These are phyloP conservation scores for Pecten maximus DNA, from an alignment of 2,888 invertebrate species.

Conservation along the genomic window DNA sequence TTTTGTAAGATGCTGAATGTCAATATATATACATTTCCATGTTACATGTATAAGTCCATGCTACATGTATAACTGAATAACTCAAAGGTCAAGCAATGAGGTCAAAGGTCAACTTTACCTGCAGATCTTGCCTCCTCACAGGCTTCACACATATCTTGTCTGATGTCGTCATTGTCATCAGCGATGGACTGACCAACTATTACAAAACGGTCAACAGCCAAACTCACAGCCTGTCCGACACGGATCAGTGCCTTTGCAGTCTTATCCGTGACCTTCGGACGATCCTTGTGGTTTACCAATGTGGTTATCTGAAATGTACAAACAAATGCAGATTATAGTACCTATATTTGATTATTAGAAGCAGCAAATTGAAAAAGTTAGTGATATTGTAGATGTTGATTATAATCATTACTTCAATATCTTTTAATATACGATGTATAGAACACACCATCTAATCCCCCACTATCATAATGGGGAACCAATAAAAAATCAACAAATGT, in stretches of 20 bases:
- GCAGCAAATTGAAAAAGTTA: too few relatives aligned
- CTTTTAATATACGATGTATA: too few relatives aligned
- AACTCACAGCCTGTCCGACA: slow-evolving; percentile 97
- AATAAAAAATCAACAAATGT: too few relatives aligned
- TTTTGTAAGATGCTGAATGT: too few relatives aligned
- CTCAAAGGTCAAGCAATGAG: slow-evolving; percentile 55
- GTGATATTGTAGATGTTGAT: too few relatives aligned
- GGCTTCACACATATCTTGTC: slow-evolving; percentile 98
- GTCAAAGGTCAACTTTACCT: slow-evolving; percentile 86
- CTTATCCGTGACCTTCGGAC: slow-evolving; percentile 85
- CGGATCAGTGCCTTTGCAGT: slow-evolving; percentile 90
- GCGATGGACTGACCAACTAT: slow-evolving; percentile 99
- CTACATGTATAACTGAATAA: background rate
- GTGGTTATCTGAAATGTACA: slow-evolving; percentile 90
- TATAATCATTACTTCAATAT: too few relatives aligned
- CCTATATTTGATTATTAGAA: too few relatives aligned
- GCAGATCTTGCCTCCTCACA: slow-evolving; percentile 98
- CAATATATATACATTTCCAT: slow-evolving; percentile 14
- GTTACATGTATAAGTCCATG: background rate
- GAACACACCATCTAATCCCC: too few relatives aligned
- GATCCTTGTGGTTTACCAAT: slow-evolving; percentile 90
- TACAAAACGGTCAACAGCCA: slow-evolving; percentile 98
- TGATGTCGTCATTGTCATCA: slow-evolving; percentile 98
- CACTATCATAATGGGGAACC: too few relatives aligned
- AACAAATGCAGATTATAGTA: too few relatives aligned